Percentiles rank a stretch among this genome's conserved stretches.
These are phyloP conservation scores for Diarsia dahlii DNA, from an alignment of 2,888 invertebrate species.

Conservation along the genomic window DNA sequence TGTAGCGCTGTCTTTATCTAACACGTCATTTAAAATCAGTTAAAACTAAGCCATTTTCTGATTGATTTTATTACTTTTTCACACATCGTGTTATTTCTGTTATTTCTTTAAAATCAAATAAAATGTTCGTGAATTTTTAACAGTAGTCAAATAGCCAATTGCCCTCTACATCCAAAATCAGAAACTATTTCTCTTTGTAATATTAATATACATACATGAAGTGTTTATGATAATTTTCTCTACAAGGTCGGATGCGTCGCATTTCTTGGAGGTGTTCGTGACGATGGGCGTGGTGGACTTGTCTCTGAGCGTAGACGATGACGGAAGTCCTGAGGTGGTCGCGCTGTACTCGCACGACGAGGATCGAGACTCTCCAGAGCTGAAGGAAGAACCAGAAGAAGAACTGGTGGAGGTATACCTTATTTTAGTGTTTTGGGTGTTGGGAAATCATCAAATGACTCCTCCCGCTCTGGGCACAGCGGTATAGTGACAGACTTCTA, in stretches of 20 bases:
- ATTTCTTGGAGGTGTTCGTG: constrained; percentile 82
- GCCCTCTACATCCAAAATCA: neutral
- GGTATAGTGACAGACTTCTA: no score
- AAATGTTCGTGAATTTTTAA: no score
- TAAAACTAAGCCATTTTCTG: no score
- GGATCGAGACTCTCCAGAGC: neutral
- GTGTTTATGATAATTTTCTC: neutral
- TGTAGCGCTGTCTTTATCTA: no score
- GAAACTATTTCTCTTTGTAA: neutral
- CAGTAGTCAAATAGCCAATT: neutral
- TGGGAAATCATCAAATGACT: no score
- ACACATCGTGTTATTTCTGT: no score
- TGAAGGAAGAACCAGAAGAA: neutral
- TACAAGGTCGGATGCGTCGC: constrained; percentile 70
- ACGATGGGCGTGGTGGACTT: constrained; percentile 85
- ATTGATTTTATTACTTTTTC: no score
- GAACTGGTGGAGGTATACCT: neutral
- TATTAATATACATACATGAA: neutral
- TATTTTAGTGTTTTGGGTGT: no score
- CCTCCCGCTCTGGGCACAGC: no score
- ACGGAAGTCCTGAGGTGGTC: constrained; percentile 64
- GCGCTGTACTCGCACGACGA: constrained; percentile 68
- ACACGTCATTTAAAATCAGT: no score
- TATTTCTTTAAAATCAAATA: no score
- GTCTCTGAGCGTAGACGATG: constrained; percentile 77